Percentiles rank a stretch among this genome's conserved stretches.
phyloP scores from a whole-genome alignment of 2,888 invertebrate species.

The Drepana falcataria region DNA sequence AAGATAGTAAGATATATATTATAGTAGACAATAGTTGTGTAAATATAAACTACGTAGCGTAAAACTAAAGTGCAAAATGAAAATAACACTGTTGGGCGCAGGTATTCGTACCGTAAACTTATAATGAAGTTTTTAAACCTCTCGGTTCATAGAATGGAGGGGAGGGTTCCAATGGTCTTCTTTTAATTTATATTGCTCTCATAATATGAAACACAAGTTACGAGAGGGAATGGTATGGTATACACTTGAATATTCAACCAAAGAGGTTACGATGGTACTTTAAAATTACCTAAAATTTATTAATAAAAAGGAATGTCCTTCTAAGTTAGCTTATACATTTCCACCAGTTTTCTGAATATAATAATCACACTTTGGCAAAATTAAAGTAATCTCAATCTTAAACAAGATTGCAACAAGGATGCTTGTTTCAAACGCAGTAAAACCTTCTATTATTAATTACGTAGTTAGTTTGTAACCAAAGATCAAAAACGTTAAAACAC shows the following conservation, averaged over 20 bases:
- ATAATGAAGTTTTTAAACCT: conserved; percentile 62
- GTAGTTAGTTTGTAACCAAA: no score
- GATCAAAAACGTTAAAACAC: no score
- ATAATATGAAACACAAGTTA: conserved; percentile 7
- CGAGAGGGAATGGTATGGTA: conserved; percentile 6
- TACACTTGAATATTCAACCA: not conserved
- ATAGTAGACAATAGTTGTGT: no score
- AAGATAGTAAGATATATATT: not conserved
- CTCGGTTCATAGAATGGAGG: conserved; percentile 41
- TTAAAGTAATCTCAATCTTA: no score
- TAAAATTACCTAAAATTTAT: not conserved
- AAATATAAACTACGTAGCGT: not conserved
- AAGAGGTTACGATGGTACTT: not conserved
- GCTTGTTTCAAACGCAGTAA: no score
- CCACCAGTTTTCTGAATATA: no score
- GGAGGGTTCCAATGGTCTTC: conserved; percentile 46
- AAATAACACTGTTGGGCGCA: conserved; percentile 16
- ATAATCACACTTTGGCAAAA: no score
- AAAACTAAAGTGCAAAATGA: conserved; percentile 10
- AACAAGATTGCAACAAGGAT: no score
- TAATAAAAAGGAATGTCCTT: no score
- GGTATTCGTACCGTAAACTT: conserved; percentile 42
- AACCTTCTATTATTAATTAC: no score
- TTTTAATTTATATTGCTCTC: conserved; percentile 46
- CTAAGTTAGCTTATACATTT: no score